A percentile compares a stretch with the other conserved stretches of the same genome.
phyloP scores from a whole-genome alignment of 2,113 vertebrate genomes.

The Vireo altiloquus region DNA sequence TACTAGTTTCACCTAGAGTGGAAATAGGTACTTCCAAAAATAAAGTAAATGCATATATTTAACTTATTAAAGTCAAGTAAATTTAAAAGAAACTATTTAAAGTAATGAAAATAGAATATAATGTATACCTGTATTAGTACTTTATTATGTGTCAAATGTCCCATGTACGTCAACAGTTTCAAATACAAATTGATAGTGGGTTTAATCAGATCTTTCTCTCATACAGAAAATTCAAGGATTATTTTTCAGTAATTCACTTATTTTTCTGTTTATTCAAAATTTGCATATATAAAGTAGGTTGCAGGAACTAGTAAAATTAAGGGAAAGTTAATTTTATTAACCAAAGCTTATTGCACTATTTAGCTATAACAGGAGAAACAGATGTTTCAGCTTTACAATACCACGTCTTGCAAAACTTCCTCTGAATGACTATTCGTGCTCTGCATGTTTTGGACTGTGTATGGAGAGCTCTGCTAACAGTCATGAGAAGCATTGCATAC shows the following conservation, averaged over 20 bases:
- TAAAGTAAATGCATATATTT: background rate
- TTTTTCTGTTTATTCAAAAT: background rate
- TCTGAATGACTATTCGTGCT: background rate
- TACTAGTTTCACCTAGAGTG: background rate
- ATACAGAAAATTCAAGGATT: background rate
- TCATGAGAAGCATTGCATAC: slow-evolving; percentile 19
- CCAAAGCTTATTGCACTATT: background rate
- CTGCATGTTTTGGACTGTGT: slow-evolving; percentile 33
- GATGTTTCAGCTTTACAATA: slow-evolving; percentile 52
- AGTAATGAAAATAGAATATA: slow-evolving; percentile 5
- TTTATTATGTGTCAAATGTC: background rate
- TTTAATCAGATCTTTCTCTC: background rate
- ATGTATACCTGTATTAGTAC: background rate
- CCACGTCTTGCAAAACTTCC: slow-evolving; percentile 46
- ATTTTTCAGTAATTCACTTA: background rate
- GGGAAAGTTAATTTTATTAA: background rate
- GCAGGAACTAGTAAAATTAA: background rate
- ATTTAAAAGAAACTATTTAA: slow-evolving; percentile 1
- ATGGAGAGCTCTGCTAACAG: slow-evolving; percentile 27
- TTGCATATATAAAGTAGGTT: background rate
- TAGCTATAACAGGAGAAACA: slow-evolving; percentile 2
- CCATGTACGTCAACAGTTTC: background rate
- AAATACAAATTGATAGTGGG: background rate
- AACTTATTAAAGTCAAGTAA: background rate
- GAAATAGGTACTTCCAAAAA: slow-evolving; percentile 35